Evolutionary conservation across 2,888 invertebrate species (phyloP), one percentile per base, ranked within the genome.

Genomic region (Drosophila emarginata): DNA sequence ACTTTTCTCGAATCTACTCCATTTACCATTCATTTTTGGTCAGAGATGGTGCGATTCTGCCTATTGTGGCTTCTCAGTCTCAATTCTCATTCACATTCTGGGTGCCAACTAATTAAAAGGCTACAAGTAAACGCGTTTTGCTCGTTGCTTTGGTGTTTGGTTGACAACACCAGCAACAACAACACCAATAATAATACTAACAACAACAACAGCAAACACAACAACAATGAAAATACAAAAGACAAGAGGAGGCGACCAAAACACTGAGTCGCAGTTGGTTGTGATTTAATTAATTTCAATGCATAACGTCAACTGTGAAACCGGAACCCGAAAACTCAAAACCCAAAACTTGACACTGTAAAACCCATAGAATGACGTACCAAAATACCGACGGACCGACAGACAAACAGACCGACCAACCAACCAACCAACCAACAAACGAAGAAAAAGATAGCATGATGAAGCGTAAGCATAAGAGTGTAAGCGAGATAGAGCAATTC

Each of bases 211-310:
- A 45, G 18, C 18, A 45, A 18, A 7, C 18, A 4, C 40, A 45
- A 18, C 21, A 45, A 45, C 45, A 45, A 45, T 45, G 45, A 45
- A 45, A 45, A 45, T 21, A 45, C 45, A 45, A 21, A 45, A 45
- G 45, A 45, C n/a, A 15, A 14, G 36, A 18, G 52, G 53, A 12
- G 32, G 14, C 40, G 23, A 11, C 40, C 9, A 12, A 37, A 37
- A 59, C 45, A 37, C 74, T 75, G 72, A 58, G 80, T 52, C 78
- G 69, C 70, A 68, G 75, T 78, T 84, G 74, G 79, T 88, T 80
- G 80, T 89, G 88, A 89, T 89, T 89, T 89, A 89, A 89, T 89
- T 89, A 89, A 88, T 87, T 89, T 88, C 87, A 81, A 89, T 87
- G 88, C 89, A 89, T 80, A 82, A 89, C 81, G 79, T 86, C 86